Evolutionary conservation across 1,140 invertebrate genomes (phyloP), one percentile per base, ranked within the genome.

Genomic region (Drosophila truncata): DNA sequence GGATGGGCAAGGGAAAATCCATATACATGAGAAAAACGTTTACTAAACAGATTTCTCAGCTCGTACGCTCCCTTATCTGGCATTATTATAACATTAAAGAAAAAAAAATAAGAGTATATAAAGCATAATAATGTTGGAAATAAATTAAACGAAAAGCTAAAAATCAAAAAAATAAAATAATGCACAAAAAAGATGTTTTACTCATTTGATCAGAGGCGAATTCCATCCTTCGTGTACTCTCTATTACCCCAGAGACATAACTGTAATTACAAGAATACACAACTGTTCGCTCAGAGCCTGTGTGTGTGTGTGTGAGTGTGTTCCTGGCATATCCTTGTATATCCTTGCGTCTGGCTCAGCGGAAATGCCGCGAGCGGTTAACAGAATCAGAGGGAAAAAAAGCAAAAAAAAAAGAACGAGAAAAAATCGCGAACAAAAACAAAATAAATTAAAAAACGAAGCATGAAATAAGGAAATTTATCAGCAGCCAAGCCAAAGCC

Each of bases 401-500:
- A 62, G 67, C 69, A 65, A 80, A 52, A 61, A 57, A 18, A 13
- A 18, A 29, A 42, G 54, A 42, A 39, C 10, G 18, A 64, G 49
- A 20, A 65, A 37, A 63, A 82, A 49, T 75, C 44, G 39, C 33
- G 71, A 42, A 59, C 39, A 44, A 65, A 60, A 76, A 37, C 63
- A 58, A 65, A 83, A 62, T 66, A 88, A 88, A 88, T 88, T 88
- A 90, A 88, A 87, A 90, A 90, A 84, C 85, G 80, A 88, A 90
- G 33, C 84, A 90, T 88, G 85, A 88, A 88, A 88, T 88, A 90
- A 84, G 84, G 74, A 87, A 88, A 88, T 90, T 88, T 87, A 88
- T 87, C 84, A 87, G 84, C 52, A 80, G 55, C 49, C 23, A n/a
- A 35, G 49, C 67, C 18, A 55, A 71, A 78, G 55, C 71, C 55